Evolutionary conservation across 2,113 vertebrate species (phyloP).

Genomic region (Eptesicus fuscus): DNA sequence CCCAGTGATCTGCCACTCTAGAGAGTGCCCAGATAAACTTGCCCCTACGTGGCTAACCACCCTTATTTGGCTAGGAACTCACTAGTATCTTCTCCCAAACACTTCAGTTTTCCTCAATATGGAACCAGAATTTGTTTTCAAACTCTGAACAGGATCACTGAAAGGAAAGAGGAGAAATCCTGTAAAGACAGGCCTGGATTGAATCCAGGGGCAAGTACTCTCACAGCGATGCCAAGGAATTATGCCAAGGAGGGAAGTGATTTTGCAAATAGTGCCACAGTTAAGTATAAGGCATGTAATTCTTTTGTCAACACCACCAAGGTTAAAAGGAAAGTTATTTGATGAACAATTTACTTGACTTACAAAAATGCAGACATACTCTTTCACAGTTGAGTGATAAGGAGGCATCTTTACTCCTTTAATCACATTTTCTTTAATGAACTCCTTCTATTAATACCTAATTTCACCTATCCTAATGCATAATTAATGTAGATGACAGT

Average conservation of each 20-base stretch:
- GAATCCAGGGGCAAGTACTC: slow-evolving; percentile 81
- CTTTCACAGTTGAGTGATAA: background rate
- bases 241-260: slow-evolving; percentile 80
- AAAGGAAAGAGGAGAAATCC: slow-evolving; percentile 80
- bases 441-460: background rate
- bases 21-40: background rate
- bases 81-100: slow-evolving; percentile 54
- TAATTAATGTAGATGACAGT: background rate
- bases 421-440: background rate
- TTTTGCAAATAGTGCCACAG: slow-evolving; percentile 77
- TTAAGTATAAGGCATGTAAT: slow-evolving; percentile 86
- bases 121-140: slow-evolving; percentile 85
- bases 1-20: background rate
- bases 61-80: background rate
- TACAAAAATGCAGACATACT: slow-evolving; percentile 66
- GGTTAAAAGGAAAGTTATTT: slow-evolving; percentile 82
- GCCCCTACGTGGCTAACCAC: background rate
- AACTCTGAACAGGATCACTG: slow-evolving; percentile 83
- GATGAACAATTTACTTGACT: slow-evolving; percentile 84
- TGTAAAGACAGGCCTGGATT: slow-evolving; percentile 81
- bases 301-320: slow-evolving; percentile 83
- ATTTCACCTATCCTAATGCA: background rate
- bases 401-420: background rate
- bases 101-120: slow-evolving; percentile 71
- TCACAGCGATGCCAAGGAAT: slow-evolving; percentile 83